These are phyloP conservation scores for Megaleporinus macrocephalus DNA, from an alignment of 2,113 vertebrate species.

Conservation along the genomic window DNA sequence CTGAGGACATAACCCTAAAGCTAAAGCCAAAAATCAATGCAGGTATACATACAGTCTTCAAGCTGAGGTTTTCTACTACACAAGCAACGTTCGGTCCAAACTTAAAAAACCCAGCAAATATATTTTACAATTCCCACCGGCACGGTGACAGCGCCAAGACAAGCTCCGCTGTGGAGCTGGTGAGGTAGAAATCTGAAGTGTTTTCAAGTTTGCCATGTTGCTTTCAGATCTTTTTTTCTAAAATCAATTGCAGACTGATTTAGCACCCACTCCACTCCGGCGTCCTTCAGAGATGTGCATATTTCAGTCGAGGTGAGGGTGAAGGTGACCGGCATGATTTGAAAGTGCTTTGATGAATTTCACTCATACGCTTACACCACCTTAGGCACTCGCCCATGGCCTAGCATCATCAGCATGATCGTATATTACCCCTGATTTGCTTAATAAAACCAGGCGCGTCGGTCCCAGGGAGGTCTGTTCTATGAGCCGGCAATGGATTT, in stretches of 20 bases:
- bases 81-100: background rate
- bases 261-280: background rate
- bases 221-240: constrained; percentile 13
- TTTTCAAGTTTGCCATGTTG: constrained; percentile 2
- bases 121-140: background rate
- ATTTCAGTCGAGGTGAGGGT: constrained; percentile 32
- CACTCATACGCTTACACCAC: constrained; percentile 21
- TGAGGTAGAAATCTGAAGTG: background rate
- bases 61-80: background rate
- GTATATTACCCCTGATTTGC: constrained; percentile 15
- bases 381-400: constrained; percentile 32
- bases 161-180: background rate
- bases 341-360: constrained; percentile 38
- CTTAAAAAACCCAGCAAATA: background rate
- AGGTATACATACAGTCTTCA: background rate
- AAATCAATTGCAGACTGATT: constrained; percentile 35
- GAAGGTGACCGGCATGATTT: constrained; percentile 47
- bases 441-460: constrained; percentile 14
- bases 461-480: background rate
- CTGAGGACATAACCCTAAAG: background rate
- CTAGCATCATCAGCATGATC: constrained; percentile 19
- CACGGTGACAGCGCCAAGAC: background rate
- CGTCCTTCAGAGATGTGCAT: constrained; percentile 43
- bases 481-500: background rate
- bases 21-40: background rate